Evolutionary conservation across 2,888 invertebrate species (phyloP).

Genomic region (Andrena fulva): DNA sequence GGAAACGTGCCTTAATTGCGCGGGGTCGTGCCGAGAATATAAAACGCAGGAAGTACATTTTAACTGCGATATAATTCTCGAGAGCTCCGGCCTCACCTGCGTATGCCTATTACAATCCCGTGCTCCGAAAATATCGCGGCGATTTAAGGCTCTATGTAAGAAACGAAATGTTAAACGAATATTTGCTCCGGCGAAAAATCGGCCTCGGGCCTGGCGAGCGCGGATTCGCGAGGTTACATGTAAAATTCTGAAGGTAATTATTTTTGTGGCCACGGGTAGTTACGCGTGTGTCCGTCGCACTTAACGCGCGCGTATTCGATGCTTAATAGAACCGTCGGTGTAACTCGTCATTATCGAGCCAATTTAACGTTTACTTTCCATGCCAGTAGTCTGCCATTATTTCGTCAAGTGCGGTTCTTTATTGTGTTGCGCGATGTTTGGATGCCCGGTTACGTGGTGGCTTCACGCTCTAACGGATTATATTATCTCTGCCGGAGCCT

Average conservation of each 20-base stretch:
- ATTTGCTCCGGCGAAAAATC: not conserved
- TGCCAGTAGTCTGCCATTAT: constrained; percentile 64
- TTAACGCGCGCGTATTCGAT: constrained; percentile 27
- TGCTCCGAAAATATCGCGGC: not conserved
- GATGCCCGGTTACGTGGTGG: constrained; percentile 40
- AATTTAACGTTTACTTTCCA: constrained; percentile 66
- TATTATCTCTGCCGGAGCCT: constrained; percentile 65
- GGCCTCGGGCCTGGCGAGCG: not conserved
- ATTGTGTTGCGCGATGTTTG: constrained; percentile 64
- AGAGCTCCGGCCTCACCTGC: not conserved
- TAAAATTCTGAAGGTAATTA: constrained; percentile 64
- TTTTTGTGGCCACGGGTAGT: constrained; percentile 36
- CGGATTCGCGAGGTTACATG: constrained; percentile 40
- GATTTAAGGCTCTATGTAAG: not conserved
- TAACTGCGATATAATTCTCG: no score
- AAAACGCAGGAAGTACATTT: no score
- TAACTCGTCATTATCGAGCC: constrained; percentile 70
- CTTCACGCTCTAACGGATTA: constrained; percentile 65
- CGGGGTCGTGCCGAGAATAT: no score
- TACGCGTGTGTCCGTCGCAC: constrained; percentile 42
- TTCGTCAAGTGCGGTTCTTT: constrained; percentile 65
- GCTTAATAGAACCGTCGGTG: constrained; percentile 72
- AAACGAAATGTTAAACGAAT: not conserved
- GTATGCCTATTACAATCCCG: not conserved
- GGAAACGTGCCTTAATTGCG: no score